These are phyloP conservation scores for Galagoides demidoff DNA, from an alignment of 2,797 vertebrate genomes.

Conservation along the genomic window DNA sequence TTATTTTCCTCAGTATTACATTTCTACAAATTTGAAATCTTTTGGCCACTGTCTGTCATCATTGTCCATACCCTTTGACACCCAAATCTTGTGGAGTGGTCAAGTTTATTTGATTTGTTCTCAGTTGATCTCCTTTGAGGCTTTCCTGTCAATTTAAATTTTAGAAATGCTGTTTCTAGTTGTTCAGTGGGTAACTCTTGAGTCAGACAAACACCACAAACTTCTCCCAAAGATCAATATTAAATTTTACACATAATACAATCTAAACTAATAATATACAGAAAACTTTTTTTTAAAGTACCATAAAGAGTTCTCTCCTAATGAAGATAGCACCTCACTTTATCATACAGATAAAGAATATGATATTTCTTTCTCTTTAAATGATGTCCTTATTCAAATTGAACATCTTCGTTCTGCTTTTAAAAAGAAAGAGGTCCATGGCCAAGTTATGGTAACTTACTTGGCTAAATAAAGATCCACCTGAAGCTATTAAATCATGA, in stretches of 20 bases:
- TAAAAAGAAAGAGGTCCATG: conserved; percentile 8
- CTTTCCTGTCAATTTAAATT: conserved; percentile 17
- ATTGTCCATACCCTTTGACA: background rate
- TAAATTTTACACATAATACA: conserved; percentile 28
- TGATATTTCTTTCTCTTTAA: background rate
- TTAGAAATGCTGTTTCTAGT: conserved; percentile 35
- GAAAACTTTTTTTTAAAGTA: conserved; percentile 39
- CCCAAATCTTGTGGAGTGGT: background rate
- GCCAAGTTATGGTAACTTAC: background rate
- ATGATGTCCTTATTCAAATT: background rate
- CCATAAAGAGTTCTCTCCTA: background rate
- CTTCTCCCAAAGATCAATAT: conserved; percentile 18
- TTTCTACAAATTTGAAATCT: conserved; percentile 32
- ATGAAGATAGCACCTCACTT: conserved; percentile 36
- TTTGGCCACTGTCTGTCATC: background rate
- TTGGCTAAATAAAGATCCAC: conserved; percentile 10
- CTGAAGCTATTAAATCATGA: background rate
- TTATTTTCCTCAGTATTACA: background rate
- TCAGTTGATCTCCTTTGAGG: conserved; percentile 11
- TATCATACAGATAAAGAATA: background rate
- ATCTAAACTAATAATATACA: background rate
- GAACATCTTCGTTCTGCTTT: background rate
- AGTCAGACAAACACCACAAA: background rate
- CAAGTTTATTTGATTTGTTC: background rate
- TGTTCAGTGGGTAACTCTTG: conserved; percentile 8